A percentile compares a stretch with the other conserved stretches of the same genome.
Conservation (phyloP, 2,113 vertebrate species). For the Eudorcas thomsonii region DNA sequence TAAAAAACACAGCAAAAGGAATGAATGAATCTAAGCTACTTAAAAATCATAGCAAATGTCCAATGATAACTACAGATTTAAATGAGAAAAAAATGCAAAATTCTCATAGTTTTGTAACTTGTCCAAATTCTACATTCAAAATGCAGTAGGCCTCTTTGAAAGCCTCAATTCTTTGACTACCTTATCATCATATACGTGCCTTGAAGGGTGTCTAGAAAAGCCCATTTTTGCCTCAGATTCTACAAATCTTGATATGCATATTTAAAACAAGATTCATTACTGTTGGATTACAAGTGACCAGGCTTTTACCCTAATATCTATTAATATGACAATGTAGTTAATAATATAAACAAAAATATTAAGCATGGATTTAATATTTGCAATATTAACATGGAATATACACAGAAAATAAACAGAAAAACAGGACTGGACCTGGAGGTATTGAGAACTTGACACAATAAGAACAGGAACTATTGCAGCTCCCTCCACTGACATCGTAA, state of each 20-base stretch:
- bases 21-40: slow-evolving; percentile 66
- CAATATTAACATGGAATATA: neutral
- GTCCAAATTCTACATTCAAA: slow-evolving; percentile 66
- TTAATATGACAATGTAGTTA: slow-evolving; percentile 1
- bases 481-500: slow-evolving; percentile 77
- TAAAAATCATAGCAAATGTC: slow-evolving; percentile 73
- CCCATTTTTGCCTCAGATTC: slow-evolving; percentile 30
- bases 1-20: slow-evolving; percentile 44
- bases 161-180: slow-evolving; percentile 49
- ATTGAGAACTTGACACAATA: slow-evolving; percentile 68
- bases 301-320: slow-evolving; percentile 25
- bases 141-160: slow-evolving; percentile 36
- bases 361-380: neutral
- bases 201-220: slow-evolving; percentile 15
- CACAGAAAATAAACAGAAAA: neutral
- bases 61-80: slow-evolving; percentile 70
- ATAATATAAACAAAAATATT: slow-evolving; percentile 15
- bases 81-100: slow-evolving; percentile 68
- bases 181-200: slow-evolving; percentile 33
- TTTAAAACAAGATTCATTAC: slow-evolving; percentile 42
- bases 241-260: neutral
- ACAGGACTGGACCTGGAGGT: slow-evolving; percentile 1
- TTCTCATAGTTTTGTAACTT: slow-evolving; percentile 63
- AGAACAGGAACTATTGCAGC: slow-evolving; percentile 53
- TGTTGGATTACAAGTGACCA: slow-evolving; percentile 1